Evolutionary conservation across 2,888 invertebrate genomes (phyloP).

Genomic region (Cylloceria caligata): DNA sequence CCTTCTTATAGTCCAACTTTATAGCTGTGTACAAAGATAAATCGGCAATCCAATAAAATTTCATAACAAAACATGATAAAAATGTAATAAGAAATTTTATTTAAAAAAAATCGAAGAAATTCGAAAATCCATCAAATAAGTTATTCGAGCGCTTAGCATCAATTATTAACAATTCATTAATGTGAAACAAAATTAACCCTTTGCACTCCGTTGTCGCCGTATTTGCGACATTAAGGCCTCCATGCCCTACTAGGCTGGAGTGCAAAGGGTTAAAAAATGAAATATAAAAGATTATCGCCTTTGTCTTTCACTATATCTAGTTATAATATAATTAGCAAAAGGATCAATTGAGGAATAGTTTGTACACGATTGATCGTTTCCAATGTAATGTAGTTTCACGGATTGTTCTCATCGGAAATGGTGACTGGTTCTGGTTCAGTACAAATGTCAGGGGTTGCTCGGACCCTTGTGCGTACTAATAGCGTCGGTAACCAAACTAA

Average conservation of each 20-base stretch:
- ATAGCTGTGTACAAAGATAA: slow-evolving; percentile 14
- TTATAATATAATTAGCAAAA: neutral
- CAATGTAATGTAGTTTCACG: neutral
- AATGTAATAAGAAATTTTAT: neutral
- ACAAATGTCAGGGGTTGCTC: slow-evolving; percentile 34
- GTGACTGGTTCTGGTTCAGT: slow-evolving; percentile 13
- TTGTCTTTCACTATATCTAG: too few relatives aligned
- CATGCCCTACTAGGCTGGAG: too few relatives aligned
- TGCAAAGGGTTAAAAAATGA: too few relatives aligned
- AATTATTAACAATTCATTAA: neutral
- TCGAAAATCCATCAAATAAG: neutral
- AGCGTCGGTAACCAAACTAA: slow-evolving; percentile 30
- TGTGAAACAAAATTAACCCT: neutral
- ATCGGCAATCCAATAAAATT: neutral
- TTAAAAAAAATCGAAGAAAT: neutral
- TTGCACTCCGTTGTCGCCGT: too few relatives aligned
- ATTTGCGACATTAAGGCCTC: too few relatives aligned
- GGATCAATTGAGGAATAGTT: slow-evolving; percentile 3
- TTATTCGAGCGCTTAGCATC: neutral
- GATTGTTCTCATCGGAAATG: slow-evolving; percentile 32
- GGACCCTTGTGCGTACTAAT: slow-evolving; percentile 22
- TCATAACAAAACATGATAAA: neutral
- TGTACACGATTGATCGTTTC: neutral
- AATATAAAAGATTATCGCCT: neutral
- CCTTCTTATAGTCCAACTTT: slow-evolving; percentile 1